Percentiles rank a stretch among this genome's conserved stretches.
Evolutionary conservation across 1,140 invertebrate genomes (phyloP).

Genomic region (Heliothis virescens): DNA sequence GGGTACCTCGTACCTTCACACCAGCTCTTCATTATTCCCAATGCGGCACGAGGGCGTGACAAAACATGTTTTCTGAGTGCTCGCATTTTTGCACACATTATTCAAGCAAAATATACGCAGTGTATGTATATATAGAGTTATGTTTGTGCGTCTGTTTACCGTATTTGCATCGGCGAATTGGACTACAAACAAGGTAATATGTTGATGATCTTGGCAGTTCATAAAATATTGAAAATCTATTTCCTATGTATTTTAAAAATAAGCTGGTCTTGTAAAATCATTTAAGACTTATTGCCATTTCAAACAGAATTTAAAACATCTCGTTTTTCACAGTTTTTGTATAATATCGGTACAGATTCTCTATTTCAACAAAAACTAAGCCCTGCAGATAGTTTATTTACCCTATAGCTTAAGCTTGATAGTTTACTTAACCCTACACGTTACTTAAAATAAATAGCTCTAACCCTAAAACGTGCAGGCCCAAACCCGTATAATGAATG

Average conservation of each 20-base stretch:
- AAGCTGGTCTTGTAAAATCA: no score
- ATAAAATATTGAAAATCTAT: no score
- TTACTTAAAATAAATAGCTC: neutral
- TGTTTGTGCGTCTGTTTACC: neutral
- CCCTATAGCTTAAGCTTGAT: neutral
- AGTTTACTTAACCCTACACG: neutral
- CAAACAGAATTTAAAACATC: no score
- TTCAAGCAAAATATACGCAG: slow-evolving; percentile 11
- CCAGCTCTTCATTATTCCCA: neutral
- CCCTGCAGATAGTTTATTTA: neutral
- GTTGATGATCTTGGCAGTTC: no score
- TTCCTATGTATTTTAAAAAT: no score
- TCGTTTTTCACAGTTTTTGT: no score
- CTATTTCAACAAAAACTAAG: neutral
- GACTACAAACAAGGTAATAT: neutral
- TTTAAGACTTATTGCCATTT: no score
- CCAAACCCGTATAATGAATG: neutral
- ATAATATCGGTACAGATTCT: no score
- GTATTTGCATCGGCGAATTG: neutral
- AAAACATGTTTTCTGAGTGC: slow-evolving; percentile 3
- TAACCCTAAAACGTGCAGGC: neutral
- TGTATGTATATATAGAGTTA: neutral
- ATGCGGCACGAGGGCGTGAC: neutral
- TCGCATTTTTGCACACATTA: neutral
- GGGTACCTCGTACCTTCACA: neutral